These are phyloP conservation scores for Grammomys dolichurus DNA, from an alignment of 2,113 vertebrate genomes.

Conservation along the genomic window DNA sequence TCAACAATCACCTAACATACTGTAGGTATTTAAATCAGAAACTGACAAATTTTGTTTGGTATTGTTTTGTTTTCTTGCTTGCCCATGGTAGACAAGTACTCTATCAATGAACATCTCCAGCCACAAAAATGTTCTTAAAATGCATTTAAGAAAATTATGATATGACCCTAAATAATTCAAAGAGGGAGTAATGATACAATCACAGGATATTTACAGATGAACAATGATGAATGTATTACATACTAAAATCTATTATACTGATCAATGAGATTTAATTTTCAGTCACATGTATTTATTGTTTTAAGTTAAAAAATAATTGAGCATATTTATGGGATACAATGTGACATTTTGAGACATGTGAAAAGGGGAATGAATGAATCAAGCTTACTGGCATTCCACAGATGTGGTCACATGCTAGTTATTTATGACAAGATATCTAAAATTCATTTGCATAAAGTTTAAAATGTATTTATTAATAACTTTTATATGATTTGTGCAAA, in stretches of 20 bases:
- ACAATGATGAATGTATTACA: not conserved
- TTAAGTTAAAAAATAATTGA: not conserved
- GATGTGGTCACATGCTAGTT: not conserved
- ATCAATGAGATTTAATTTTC: not conserved
- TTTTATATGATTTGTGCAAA: not conserved
- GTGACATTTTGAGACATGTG: not conserved
- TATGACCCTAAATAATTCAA: not conserved
- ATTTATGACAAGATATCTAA: not conserved
- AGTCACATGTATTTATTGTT: not conserved
- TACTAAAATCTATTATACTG: not conserved
- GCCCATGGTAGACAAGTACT: not conserved
- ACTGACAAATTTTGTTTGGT: not conserved
- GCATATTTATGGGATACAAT: not conserved
- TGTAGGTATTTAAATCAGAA: conserved; percentile 3
- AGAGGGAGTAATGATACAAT: not conserved
- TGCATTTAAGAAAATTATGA: not conserved
- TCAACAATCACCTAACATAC: not conserved
- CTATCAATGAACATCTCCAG: not conserved
- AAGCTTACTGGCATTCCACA: not conserved
- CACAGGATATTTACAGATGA: conserved; percentile 17
- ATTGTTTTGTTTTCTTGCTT: not conserved
- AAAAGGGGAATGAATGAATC: not conserved
- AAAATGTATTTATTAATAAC: not conserved
- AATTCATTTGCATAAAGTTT: not conserved
- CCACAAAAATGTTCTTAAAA: conserved; percentile 7